These are phyloP conservation scores for Collichthys lucidus DNA, from an alignment of 2,113 vertebrate genomes.

Conservation along the genomic window DNA sequence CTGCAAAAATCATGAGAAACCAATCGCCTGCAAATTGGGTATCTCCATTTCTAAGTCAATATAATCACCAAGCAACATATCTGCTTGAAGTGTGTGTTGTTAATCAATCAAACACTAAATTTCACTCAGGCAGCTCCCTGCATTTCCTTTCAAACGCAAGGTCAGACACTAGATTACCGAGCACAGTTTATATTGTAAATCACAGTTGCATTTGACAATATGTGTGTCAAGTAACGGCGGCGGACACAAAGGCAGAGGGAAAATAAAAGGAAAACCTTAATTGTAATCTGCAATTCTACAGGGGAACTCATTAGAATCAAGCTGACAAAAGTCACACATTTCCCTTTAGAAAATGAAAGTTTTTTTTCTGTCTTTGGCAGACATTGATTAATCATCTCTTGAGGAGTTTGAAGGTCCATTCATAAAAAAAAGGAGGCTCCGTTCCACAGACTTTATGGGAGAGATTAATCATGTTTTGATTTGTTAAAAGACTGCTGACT, in stretches of 20 bases:
- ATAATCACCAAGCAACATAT: not conserved
- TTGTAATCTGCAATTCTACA: constrained; percentile 43
- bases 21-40: not conserved
- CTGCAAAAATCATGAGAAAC: not conserved
- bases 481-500: constrained; percentile 75
- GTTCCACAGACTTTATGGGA: constrained; percentile 57
- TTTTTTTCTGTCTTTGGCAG: constrained; percentile 31
- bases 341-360: constrained; percentile 33
- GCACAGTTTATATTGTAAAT: constrained; percentile 2
- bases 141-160: constrained; percentile 18
- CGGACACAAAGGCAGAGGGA: constrained; percentile 36
- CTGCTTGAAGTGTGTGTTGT: not conserved
- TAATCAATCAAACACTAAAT: not conserved
- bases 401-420: constrained; percentile 70
- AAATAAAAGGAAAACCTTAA: not conserved
- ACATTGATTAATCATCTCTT: constrained; percentile 74
- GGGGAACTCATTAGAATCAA: constrained; percentile 48
- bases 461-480: constrained; percentile 79
- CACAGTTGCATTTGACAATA: constrained; percentile 21
- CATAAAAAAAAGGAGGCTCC: constrained; percentile 57
- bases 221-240: constrained; percentile 28
- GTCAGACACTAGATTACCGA: constrained; percentile 12
- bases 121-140: not conserved
- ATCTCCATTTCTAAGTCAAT: not conserved
- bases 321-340: constrained; percentile 51